Evolutionary conservation across 2,888 invertebrate species (phyloP).

Genomic region (Platynereis dumerilii): DNA sequence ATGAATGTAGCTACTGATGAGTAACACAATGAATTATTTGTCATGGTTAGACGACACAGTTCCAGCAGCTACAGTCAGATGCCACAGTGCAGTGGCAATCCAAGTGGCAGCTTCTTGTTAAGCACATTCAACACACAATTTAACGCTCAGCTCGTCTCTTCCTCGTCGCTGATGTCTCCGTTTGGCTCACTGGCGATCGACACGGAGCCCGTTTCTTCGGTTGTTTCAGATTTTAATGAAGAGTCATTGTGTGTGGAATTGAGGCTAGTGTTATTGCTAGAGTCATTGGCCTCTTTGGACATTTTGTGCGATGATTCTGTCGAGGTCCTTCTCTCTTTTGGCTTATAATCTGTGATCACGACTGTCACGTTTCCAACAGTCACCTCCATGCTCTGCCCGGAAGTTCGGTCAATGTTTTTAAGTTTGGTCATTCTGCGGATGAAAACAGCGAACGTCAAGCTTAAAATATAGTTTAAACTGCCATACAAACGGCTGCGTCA

Average conservation of each 20-base stretch:
- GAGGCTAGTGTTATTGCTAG: constrained; percentile 17
- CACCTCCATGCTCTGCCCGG: constrained; percentile 91
- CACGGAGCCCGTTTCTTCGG: constrained; percentile 1
- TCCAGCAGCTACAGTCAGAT: too few species aligned
- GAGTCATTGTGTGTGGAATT: constrained; percentile 18
- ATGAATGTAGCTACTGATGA: too few species aligned
- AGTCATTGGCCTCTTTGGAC: neutral
- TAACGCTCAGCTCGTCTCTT: constrained; percentile 4
- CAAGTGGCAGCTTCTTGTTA: too few species aligned
- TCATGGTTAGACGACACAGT: too few species aligned
- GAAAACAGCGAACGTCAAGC: too few species aligned
- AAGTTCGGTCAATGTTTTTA: constrained; percentile 91
- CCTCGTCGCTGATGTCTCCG: constrained; percentile 16
- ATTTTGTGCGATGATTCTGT: neutral
- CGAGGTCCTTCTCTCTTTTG: constrained; percentile 42
- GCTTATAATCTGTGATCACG: constrained; percentile 86
- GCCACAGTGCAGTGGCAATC: too few species aligned
- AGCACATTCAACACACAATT: too few species aligned
- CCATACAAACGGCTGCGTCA: too few species aligned
- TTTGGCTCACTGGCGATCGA: constrained; percentile 12
- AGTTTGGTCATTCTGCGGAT: constrained; percentile 72
- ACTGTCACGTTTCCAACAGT: constrained; percentile 97
- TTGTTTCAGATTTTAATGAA: constrained; percentile 12
- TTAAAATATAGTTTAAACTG: too few species aligned
- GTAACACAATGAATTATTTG: too few species aligned